Base-by-base conservation (phyloP, 1,140 invertebrate genomes). In the Drosophila pandora region DNA sequence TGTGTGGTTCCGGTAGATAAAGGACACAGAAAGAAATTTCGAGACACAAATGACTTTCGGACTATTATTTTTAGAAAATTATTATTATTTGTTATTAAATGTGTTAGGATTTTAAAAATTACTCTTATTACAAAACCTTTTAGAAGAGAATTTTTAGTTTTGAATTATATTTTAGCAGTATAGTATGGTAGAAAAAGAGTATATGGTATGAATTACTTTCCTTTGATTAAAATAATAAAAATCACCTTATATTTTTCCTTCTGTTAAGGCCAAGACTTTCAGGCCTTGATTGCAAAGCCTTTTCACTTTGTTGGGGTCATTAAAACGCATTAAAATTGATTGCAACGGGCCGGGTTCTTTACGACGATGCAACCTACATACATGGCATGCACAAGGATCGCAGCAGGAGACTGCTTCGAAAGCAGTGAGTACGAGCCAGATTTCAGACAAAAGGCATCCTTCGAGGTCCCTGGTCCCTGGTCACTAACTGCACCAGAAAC, bases 321-420 rank as follows among this genome's bases (percentile, higher is more conserved):
- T 85, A 85, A 85, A 85, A 67, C 77, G 74, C 77, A 78, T 85
- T 87, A 87, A 67, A 62, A 87, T 71, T 85, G 60, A 82, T 83
- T 83, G 69, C 69, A 60, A 37, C 12, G 59, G 28, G 8, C 30
- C 2, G 13, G 13, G 2, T 41, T 57, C 52, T 49, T 70, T 34
- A 57, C 47, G 59, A 17, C 47, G 3, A 25, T 48, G 49, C 53
- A 64, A 48, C 45, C 28, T 56, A 21, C 54, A 53, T 39, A 21
- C 54, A 47, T 45, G 37, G 23, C 48, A 12, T 8, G 28, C 37
- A 50, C 43, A 45, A 64, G 39, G 43, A 70, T 70, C 77, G 13
- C 77, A 58, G 72, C 71, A 32, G 77, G 77, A 47, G 39, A n/a
- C 54, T 58, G 1, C 21, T 34, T 10, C 6, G 28, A 5, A 47